Evolutionary conservation across 2,797 vertebrate genomes (phyloP).

Genomic region (Myotis planiceps): DNA sequence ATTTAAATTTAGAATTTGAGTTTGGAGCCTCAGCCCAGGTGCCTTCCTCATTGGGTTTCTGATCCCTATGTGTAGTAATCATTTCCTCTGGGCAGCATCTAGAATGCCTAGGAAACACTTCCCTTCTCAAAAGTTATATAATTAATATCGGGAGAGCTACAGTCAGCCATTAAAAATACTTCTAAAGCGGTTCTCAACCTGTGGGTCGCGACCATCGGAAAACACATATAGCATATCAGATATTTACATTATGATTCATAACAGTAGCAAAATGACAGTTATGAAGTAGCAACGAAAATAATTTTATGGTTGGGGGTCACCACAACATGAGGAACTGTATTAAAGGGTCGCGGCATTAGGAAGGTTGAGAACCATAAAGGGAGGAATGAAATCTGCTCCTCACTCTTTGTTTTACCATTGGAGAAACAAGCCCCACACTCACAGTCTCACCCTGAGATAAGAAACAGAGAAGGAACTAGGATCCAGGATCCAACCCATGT

Average conservation of each 20-base stretch:
- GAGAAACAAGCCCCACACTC: not conserved
- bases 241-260: too few relatives aligned
- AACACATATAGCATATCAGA: too few relatives aligned
- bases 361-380: too few relatives aligned
- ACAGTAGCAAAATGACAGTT: too few relatives aligned
- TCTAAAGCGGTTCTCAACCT: not conserved
- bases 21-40: not conserved
- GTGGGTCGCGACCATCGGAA: too few relatives aligned
- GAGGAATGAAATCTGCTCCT: not conserved
- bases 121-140: not conserved
- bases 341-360: too few relatives aligned
- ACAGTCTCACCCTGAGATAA: not conserved
- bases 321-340: too few relatives aligned
- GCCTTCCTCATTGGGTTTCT: not conserved
- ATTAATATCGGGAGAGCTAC: not conserved
- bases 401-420: not conserved
- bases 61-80: not conserved
- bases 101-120: not conserved
- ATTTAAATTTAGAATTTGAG: not conserved
- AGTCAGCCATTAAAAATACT: not conserved
- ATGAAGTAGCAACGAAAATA: too few relatives aligned
- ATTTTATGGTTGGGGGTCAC: too few relatives aligned
- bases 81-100: not conserved
- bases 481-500: too few relatives aligned
- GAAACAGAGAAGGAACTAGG: not conserved